Base-by-base conservation (phyloP, 2,113 vertebrate genomes). In the Protomyctophum bolini region DNA sequence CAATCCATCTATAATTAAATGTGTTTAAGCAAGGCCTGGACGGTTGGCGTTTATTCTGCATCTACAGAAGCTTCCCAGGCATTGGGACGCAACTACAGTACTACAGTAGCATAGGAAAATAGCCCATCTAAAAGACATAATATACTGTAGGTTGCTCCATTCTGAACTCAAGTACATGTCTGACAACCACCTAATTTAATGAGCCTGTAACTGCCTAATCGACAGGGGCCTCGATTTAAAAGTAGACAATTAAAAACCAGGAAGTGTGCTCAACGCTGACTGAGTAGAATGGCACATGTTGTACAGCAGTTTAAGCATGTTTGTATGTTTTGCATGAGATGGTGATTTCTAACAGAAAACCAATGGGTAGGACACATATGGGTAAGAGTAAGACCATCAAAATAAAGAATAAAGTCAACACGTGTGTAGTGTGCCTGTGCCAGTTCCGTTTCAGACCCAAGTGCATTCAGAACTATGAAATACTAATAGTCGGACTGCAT, bases 401-500 rank as follows among this genome's bases (percentile, higher is more conserved):
- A n/a, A 50, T 6, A 46, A 65, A 63, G 76, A n/a, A 57, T 12
- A 1, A 62, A 66, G 33, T 64, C 66, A 58, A 59, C 76, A 86
- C 21, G 21, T 21, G 21, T 21, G 72, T 80, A 70, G 69, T 41
- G 66, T 0, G 52, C 73, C 73, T 84, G 68, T 74, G 33, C 5
- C 33, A 85, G 79, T 75, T 41, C 72, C 55, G 73, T 21, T 65
- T 66, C 49, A 58, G 57, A 86, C 73, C 80, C 70, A 85, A 87
- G 80, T 82, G 81, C 79, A 82, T 69, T 70, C 76, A 54, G 72
- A 75, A 79, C 80, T 83, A 79, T 83, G 82, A 82, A 86, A 73
- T 76, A 79, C 73, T 47, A 77, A 86, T 41, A 41, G 33, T 41
- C 33, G 33, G 83, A 81, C 83, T 81, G 80, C 68, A 69, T 76